Conservation (phyloP, 2,888 invertebrate species). For the Campoplex capitator region DNA sequence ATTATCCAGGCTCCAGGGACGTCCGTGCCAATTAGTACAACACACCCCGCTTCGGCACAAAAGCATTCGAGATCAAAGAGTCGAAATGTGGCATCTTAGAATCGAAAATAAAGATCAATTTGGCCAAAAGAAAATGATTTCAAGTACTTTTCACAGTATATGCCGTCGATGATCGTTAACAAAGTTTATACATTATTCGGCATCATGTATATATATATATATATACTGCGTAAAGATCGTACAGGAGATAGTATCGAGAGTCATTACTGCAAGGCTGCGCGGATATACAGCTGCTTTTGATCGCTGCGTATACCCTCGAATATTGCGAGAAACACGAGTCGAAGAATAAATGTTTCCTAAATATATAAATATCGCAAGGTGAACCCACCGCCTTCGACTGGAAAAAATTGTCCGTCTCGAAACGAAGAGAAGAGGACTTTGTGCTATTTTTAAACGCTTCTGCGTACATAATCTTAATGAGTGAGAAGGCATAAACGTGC, state of each 20-base stretch:
- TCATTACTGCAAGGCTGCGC: not conserved
- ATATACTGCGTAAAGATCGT: not conserved
- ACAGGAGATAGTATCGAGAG: conserved; percentile 4
- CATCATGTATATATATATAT: no score
- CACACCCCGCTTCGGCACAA: not conserved
- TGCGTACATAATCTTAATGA: conserved; percentile 37
- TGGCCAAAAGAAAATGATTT: not conserved
- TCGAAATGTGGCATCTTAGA: conserved; percentile 1
- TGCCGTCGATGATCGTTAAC: not conserved
- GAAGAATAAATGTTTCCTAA: conserved; percentile 59
- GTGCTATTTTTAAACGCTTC: conserved; percentile 60
- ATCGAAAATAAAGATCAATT: not conserved
- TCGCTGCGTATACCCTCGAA: conserved; percentile 44
- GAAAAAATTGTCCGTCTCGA: conserved; percentile 65
- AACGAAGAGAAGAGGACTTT: conserved; percentile 9
- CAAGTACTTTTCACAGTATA: not conserved
- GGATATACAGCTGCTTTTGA: conserved; percentile 54
- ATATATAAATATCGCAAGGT: conserved; percentile 61
- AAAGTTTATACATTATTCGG: not conserved
- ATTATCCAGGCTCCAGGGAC: not conserved
- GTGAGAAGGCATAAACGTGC: not conserved
- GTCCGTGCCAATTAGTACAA: not conserved
- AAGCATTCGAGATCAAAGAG: not conserved
- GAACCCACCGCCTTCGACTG: conserved; percentile 51
- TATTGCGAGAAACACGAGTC: conserved; percentile 24